Conservation (phyloP, 2,888 invertebrate species). For the Geophilus truncorum region DNA sequence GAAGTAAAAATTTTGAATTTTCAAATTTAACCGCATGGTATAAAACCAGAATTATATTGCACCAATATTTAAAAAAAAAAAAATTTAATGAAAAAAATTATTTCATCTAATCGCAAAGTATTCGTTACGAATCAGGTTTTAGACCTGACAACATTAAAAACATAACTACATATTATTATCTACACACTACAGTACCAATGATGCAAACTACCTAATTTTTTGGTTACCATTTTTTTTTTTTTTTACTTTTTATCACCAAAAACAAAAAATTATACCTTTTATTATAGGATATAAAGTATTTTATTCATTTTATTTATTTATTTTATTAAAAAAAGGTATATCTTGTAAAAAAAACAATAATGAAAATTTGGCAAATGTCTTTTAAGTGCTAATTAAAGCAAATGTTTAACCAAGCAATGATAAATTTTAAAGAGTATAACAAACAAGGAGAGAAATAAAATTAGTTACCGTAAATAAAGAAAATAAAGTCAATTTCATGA, state of each 20-base stretch:
- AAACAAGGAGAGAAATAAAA: neutral
- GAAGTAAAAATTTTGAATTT: neutral
- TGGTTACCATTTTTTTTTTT: neutral
- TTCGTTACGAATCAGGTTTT: neutral
- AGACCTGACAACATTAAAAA: neutral
- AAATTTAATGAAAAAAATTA: neutral
- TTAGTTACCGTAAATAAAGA: neutral
- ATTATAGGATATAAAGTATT: neutral
- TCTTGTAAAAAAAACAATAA: neutral
- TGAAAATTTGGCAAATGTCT: constrained; percentile 6
- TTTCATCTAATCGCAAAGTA: neutral
- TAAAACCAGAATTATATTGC: neutral
- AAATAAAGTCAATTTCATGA: neutral
- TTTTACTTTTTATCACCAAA: neutral
- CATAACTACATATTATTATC: neutral
- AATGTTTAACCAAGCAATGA: neutral
- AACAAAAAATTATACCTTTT: neutral
- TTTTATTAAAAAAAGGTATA: neutral
- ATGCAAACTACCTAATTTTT: neutral
- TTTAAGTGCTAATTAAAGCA: too few relatives aligned
- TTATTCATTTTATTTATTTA: neutral
- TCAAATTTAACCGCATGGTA: neutral
- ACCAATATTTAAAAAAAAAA: neutral
- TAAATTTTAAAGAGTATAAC: neutral
- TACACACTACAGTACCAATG: neutral